Evolutionary conservation across 2,888 invertebrate genomes (phyloP).

Genomic region (Tholera decimalis): DNA sequence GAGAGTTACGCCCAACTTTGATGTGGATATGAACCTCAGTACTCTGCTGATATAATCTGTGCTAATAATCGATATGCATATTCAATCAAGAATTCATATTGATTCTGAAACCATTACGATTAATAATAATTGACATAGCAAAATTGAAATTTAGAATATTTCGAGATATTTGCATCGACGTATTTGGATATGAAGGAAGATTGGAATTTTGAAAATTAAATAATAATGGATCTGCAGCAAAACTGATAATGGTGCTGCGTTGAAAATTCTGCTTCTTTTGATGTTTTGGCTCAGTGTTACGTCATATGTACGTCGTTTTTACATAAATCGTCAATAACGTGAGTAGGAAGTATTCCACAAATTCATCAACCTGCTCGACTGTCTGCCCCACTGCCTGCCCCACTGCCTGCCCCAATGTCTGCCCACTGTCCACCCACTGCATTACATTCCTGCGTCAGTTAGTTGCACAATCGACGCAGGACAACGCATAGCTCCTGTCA

Average conservation of each 20-base stretch:
- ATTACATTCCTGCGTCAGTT: constrained; percentile 11
- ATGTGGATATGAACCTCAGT: constrained; percentile 1
- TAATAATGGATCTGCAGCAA: no score
- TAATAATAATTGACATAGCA: neutral
- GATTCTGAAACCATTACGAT: neutral
- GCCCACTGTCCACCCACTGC: neutral
- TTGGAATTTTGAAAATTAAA: no score
- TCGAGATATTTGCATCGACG: no score
- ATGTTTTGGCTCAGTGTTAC: neutral
- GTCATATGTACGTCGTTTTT: neutral
- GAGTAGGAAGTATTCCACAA: constrained; percentile 8
- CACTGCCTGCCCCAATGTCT: no score
- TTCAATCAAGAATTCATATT: neutral
- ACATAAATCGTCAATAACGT: neutral
- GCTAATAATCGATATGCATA: neutral
- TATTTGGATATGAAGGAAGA: neutral
- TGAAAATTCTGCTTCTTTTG: neutral
- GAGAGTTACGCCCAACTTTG: constrained; percentile 11
- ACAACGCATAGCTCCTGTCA: constrained; percentile 26
- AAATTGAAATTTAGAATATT: neutral
- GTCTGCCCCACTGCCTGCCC: no score
- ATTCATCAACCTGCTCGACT: no score
- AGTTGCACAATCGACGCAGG: constrained; percentile 1
- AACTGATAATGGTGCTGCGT: no score
- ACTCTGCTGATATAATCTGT: neutral